Evolutionary conservation across 2,888 invertebrate species (phyloP).

Genomic region (Limulus polyphemus): DNA sequence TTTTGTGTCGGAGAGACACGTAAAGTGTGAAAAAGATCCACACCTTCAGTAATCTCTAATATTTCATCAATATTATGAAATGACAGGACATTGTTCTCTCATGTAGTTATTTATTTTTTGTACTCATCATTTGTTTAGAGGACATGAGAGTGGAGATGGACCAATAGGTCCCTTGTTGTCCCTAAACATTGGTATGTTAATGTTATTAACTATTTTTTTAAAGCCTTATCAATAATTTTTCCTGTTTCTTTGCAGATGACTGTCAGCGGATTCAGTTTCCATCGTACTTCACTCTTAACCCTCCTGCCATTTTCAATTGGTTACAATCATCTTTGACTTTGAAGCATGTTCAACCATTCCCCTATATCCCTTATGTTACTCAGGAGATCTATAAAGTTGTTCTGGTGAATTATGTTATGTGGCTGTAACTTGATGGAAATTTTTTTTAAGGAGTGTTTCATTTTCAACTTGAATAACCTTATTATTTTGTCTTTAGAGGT

Average conservation of each 20-base stretch:
- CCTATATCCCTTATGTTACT: constrained; percentile 60
- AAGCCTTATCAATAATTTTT: not conserved
- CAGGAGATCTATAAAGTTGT: constrained; percentile 14
- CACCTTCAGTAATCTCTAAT: too few relatives aligned
- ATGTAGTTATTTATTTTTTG: too few relatives aligned
- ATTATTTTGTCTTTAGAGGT: too few relatives aligned
- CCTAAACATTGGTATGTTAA: too few relatives aligned
- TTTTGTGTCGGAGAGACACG: too few relatives aligned
- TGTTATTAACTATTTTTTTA: not conserved
- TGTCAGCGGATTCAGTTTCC: constrained; percentile 40
- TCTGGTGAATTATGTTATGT: constrained; percentile 18
- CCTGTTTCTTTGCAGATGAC: constrained; percentile 27
- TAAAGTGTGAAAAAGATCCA: too few relatives aligned
- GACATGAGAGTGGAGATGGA: too few relatives aligned
- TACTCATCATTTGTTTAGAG: too few relatives aligned
- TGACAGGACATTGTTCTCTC: too few relatives aligned
- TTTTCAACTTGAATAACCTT: too few relatives aligned
- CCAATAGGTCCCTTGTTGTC: too few relatives aligned
- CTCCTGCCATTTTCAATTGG: constrained; percentile 59
- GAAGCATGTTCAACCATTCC: constrained; percentile 47
- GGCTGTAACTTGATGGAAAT: constrained; percentile 19
- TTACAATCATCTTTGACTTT: constrained; percentile 52
- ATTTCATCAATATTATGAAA: too few relatives aligned
- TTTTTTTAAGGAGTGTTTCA: constrained; percentile 10
- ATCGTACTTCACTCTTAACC: constrained; percentile 45